Percentiles rank a stretch among this genome's conserved stretches.
These are phyloP conservation scores for Eupithecia subfuscata DNA, from an alignment of 2,888 invertebrate species.

Conservation along the genomic window DNA sequence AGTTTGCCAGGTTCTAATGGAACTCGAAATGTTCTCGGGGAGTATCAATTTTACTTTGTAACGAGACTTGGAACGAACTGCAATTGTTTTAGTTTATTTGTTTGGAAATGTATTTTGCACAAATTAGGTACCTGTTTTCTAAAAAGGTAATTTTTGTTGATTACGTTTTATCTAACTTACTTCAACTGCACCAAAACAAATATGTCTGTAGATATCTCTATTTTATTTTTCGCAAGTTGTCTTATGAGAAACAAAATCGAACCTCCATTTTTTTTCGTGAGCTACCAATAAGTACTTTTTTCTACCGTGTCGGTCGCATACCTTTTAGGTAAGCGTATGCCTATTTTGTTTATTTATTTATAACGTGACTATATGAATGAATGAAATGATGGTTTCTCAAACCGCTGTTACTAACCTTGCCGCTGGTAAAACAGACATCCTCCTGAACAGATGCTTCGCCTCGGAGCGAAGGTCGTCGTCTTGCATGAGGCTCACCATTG, in stretches of 20 bases:
- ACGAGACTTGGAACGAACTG: conserved; percentile 11
- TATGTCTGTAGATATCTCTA: background rate
- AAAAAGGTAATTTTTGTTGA: no score
- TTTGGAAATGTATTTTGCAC: background rate
- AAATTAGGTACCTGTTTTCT: background rate
- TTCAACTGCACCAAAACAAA: background rate
- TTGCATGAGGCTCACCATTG: conserved; percentile 73
- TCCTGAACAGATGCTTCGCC: conserved; percentile 70
- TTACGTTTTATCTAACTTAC: background rate
- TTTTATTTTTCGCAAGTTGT: no score
- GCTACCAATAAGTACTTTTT: background rate
- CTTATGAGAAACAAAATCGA: no score
- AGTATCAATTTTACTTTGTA: conserved; percentile 23
- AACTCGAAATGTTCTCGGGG: conserved; percentile 20
- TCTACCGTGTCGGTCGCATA: background rate
- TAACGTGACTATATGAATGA: no score
- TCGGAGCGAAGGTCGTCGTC: conserved; percentile 69
- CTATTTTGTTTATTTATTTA: no score
- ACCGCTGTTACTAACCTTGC: conserved; percentile 56
- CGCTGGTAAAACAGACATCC: conserved; percentile 74
- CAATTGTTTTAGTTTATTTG: background rate
- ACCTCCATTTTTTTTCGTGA: background rate
- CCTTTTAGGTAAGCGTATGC: background rate
- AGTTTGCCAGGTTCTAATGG: conserved; percentile 27
- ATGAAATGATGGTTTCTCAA: background rate